Percentiles rank a stretch among this genome's conserved stretches.
phyloP scores from a whole-genome alignment of 2,113 vertebrate genomes.

The Pygoscelis antarcticus region DNA sequence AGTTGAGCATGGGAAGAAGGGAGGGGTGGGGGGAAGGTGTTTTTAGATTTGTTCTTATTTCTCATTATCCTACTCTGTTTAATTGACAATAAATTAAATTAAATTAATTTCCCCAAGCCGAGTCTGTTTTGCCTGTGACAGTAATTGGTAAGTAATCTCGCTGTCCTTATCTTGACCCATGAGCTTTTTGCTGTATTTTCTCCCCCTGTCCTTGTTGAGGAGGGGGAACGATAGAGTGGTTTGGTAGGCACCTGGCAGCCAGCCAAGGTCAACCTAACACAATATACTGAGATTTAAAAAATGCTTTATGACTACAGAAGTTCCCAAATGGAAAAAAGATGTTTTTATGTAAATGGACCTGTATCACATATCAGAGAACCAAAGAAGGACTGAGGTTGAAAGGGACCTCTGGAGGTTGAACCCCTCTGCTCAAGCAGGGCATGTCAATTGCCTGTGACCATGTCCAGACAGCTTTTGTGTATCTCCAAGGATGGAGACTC shows the following conservation, averaged over 20 bases:
- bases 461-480: neutral
- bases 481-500: neutral
- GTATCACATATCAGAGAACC: neutral
- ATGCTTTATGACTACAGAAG: neutral
- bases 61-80: neutral
- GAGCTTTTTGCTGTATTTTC: rapidly evolving
- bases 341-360: neutral
- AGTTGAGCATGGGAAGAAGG: neutral
- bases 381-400: neutral
- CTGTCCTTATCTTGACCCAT: neutral
- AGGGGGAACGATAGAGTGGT: neutral
- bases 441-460: neutral
- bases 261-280: neutral
- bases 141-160: neutral
- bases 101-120: neutral
- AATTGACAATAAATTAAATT: neutral
- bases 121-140: neutral
- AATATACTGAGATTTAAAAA: neutral
- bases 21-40: neutral
- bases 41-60: neutral
- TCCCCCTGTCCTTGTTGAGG: neutral
- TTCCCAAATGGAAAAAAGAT: neutral
- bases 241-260: neutral
- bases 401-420: neutral
- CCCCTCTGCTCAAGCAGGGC: neutral